Evolutionary conservation across 2,113 vertebrate species (phyloP).

Genomic region (Leptocoma aspasia): DNA sequence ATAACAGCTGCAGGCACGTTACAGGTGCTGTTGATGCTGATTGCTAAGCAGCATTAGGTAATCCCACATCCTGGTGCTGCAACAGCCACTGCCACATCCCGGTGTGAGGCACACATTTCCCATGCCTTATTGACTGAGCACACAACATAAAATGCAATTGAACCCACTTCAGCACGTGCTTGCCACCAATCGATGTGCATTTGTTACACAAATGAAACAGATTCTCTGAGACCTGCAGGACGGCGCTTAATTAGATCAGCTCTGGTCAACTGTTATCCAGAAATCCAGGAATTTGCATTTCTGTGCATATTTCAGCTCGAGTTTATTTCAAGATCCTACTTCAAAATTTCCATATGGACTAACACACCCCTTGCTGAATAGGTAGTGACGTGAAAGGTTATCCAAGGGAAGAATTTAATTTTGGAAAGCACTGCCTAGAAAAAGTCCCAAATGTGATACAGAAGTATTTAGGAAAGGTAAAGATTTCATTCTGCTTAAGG

Average conservation of each 20-base stretch:
- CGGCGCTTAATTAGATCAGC: neutral
- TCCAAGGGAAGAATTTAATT: conserved; percentile 19
- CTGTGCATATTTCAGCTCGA: neutral
- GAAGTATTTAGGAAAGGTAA: neutral
- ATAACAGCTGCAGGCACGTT: neutral
- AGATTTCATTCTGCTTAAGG: neutral
- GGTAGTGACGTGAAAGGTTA: neutral
- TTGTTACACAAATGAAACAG: conserved; percentile 18
- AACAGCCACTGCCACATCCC: neutral
- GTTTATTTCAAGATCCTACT: conserved; percentile 20
- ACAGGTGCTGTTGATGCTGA: neutral
- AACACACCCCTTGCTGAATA: neutral
- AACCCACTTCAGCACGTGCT: neutral
- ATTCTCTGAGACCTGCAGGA: neutral
- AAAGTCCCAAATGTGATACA: neutral
- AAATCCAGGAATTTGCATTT: neutral
- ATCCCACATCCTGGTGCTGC: neutral
- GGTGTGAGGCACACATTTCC: neutral
- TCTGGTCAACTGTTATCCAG: neutral
- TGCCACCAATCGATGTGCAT: neutral
- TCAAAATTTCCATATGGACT: neutral
- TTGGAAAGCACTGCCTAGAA: neutral
- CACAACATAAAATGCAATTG: neutral
- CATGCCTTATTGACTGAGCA: neutral
- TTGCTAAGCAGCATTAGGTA: neutral